Conservation (phyloP, 1,140 invertebrate species). For the Gyrodactylus bullatarudis region DNA sequence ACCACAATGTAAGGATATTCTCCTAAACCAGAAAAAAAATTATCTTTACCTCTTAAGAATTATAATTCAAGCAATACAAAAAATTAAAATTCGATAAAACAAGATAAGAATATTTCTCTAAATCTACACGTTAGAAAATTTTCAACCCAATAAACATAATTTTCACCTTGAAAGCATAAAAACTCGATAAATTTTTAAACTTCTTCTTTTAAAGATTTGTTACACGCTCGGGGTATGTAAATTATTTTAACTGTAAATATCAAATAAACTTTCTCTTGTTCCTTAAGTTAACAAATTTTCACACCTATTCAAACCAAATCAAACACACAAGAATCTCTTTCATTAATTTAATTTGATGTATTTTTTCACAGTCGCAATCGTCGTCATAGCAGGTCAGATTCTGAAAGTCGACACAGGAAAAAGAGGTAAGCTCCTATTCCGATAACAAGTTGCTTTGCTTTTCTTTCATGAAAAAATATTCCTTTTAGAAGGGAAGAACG, state of each 20-base stretch:
- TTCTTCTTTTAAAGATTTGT: neutral
- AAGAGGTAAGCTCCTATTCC: neutral
- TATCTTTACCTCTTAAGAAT: neutral
- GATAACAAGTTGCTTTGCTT: neutral
- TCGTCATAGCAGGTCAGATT: neutral
- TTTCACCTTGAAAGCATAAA: too few relatives aligned
- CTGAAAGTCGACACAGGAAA: neutral
- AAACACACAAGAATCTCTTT: neutral
- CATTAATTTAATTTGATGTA: neutral
- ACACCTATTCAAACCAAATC: neutral
- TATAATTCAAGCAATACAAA: neutral
- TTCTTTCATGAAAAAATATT: neutral
- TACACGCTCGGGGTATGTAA: neutral
- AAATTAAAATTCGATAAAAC: neutral
- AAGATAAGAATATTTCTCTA: neutral
- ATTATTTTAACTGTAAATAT: neutral
- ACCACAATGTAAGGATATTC: too few relatives aligned
- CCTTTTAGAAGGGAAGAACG: neutral
- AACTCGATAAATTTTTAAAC: too few relatives aligned
- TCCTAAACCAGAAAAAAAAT: too few relatives aligned
- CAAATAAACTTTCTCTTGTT: too few relatives aligned
- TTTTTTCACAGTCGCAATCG: neutral
- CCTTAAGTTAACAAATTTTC: too few relatives aligned
- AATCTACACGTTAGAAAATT: neutral
- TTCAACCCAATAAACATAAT: neutral